Conservation (phyloP, 2,888 invertebrate genomes). For the Eulithis prunata region DNA sequence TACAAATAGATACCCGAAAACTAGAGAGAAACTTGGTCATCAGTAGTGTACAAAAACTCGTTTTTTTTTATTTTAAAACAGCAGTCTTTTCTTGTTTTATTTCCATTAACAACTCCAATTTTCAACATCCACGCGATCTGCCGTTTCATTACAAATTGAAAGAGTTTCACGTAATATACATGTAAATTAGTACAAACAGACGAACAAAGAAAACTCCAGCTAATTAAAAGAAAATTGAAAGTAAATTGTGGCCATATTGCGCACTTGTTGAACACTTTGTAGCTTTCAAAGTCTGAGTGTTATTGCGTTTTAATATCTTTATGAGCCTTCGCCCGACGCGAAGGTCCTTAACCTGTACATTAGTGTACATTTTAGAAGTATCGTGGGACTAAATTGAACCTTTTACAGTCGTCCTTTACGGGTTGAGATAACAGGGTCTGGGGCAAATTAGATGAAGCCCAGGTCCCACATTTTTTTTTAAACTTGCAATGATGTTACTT, state of each 20-base stretch:
- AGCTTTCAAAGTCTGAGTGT: conserved; percentile 10
- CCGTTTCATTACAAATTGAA: conserved; percentile 14
- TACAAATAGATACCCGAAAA: too few relatives aligned
- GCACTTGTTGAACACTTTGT: conserved; percentile 14
- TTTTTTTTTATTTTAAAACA: too few relatives aligned
- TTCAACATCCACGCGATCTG: conserved; percentile 18
- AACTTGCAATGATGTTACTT: too few relatives aligned
- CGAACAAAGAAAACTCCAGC: conserved; percentile 23
- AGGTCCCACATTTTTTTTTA: too few relatives aligned
- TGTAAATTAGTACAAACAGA: conserved; percentile 27
- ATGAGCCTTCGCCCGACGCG: background rate
- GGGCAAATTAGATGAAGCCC: too few relatives aligned
- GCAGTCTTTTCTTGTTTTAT: background rate
- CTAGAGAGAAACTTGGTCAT: too few relatives aligned
- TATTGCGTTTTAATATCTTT: conserved; percentile 14
- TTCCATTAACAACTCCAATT: conserved; percentile 4
- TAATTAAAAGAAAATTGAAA: conserved; percentile 20
- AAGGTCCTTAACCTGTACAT: conserved; percentile 1
- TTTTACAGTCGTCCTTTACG: background rate
- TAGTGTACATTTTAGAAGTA: background rate
- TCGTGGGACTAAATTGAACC: conserved; percentile 1
- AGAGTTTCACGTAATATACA: conserved; percentile 23
- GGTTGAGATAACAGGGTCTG: too few relatives aligned
- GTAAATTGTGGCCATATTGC: conserved; percentile 9
- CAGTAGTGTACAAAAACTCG: too few relatives aligned